Evolutionary conservation across 2,113 vertebrate genomes (phyloP).

Genomic region (Plectropomus leopardus): DNA sequence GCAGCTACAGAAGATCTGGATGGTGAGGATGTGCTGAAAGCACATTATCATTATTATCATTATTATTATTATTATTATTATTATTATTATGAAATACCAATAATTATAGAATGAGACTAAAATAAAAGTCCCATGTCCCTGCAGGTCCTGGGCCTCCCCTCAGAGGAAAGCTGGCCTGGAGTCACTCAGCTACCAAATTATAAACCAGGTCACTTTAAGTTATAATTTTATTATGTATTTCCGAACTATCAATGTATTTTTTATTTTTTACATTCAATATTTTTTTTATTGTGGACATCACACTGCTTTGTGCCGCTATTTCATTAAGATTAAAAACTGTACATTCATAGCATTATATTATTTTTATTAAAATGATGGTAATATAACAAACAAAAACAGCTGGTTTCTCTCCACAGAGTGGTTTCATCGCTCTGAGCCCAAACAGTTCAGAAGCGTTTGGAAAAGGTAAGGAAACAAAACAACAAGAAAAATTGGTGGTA

Average conservation of each 20-base stretch:
- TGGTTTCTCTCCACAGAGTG: slow-evolving; percentile 81
- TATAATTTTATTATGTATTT: too few species aligned
- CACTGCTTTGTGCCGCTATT: too few species aligned
- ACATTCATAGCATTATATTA: too few species aligned
- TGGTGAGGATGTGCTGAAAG: slow-evolving; percentile 39
- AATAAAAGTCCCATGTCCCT: background rate
- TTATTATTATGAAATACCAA: too few species aligned
- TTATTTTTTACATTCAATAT: too few species aligned
- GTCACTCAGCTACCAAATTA: slow-evolving; percentile 89
- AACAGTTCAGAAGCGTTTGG: slow-evolving; percentile 86
- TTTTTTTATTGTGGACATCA: too few species aligned
- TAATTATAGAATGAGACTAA: too few species aligned
- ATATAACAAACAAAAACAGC: too few species aligned
- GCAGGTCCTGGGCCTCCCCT: slow-evolving; percentile 89
- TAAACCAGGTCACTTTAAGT: slow-evolving; percentile 89
- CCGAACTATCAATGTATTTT: too few species aligned
- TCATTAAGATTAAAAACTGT: too few species aligned
- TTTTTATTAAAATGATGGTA: too few species aligned
- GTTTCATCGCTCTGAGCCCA: slow-evolving; percentile 82
- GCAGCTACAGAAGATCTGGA: slow-evolving; percentile 92
- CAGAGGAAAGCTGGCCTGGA: slow-evolving; percentile 91
- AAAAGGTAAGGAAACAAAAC: slow-evolving; percentile 85
- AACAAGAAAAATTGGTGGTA: too few species aligned
- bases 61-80: background rate
- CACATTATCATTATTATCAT: background rate